These are phyloP conservation scores for Gymnocheta viridis DNA, from an alignment of 2,888 invertebrate species.

Conservation along the genomic window DNA sequence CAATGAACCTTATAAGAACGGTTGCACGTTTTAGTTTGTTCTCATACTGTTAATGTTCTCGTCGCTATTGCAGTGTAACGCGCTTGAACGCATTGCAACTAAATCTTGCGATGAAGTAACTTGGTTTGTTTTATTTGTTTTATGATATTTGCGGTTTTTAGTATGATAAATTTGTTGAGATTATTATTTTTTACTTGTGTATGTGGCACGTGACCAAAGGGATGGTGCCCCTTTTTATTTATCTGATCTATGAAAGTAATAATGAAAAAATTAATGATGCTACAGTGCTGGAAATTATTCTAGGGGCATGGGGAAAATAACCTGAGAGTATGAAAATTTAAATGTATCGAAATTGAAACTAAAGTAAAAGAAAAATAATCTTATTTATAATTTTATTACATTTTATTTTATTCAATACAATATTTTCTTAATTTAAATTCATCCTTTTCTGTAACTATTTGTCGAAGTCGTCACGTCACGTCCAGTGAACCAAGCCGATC, in stretches of 20 bases:
- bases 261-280: too few species aligned
- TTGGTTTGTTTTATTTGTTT: neutral
- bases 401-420: too few species aligned
- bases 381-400: too few species aligned
- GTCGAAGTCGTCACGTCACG: too few species aligned
- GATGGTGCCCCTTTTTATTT: neutral
- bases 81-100: neutral
- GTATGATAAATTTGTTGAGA: slow-evolving; percentile 8
- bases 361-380: too few species aligned
- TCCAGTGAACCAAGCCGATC: too few species aligned
- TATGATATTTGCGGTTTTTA: slow-evolving; percentile 17
- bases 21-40: slow-evolving; percentile 44
- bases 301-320: neutral
- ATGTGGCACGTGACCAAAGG: slow-evolving; percentile 12
- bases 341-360: too few species aligned
- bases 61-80: neutral
- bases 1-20: slow-evolving; percentile 48
- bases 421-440: too few species aligned
- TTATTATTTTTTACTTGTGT: slow-evolving; percentile 6
- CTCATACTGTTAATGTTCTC: neutral
- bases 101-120: too few species aligned
- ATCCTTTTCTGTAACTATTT: too few species aligned
- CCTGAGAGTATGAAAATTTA: too few species aligned
- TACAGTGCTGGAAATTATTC: neutral
- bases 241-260: neutral